These are phyloP conservation scores for Gymnoscopelus microlampas DNA, from an alignment of 2,797 vertebrate species.

Conservation along the genomic window DNA sequence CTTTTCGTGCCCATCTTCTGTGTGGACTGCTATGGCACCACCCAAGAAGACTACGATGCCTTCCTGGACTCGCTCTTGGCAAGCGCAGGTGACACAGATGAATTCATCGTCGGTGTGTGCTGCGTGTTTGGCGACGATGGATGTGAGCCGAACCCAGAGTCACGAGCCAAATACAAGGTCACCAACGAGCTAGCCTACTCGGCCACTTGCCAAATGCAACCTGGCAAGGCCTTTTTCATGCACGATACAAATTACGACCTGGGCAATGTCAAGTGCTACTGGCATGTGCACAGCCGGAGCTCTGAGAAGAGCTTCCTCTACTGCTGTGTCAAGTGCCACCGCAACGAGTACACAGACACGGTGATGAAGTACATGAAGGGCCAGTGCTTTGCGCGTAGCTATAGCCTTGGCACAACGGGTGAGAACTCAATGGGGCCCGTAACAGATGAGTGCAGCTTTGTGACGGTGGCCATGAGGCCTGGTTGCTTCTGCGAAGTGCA, in stretches of 20 bases:
- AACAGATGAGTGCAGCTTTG: constrained; percentile 34
- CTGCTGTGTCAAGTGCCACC: constrained; percentile 16
- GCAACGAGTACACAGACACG: constrained; percentile 2
- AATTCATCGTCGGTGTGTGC: constrained; percentile 30
- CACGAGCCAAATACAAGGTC: background rate
- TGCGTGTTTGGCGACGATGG: background rate
- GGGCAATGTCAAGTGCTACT: constrained; percentile 37
- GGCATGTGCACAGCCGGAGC: constrained; percentile 42
- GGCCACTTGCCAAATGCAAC: constrained; percentile 23
- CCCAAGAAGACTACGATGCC: background rate
- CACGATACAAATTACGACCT: constrained; percentile 17
- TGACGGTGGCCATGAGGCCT: constrained; percentile 38
- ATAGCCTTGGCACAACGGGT: constrained; percentile 27
- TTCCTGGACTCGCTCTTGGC: background rate
- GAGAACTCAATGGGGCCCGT: background rate
- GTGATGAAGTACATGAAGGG: background rate
- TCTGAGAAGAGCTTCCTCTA: constrained; percentile 30
- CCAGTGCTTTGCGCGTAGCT: constrained; percentile 2
- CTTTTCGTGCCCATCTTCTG: constrained; percentile 31
- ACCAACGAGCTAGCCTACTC: constrained; percentile 17
- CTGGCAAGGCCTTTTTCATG: constrained; percentile 6
- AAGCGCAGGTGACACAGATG: background rate
- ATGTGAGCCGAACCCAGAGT: constrained; percentile 9
- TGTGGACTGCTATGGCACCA: constrained; percentile 33
- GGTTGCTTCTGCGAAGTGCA: constrained; percentile 25